These are phyloP conservation scores for Tringa solitaria DNA, from an alignment of 2,113 vertebrate genomes.

Conservation along the genomic window DNA sequence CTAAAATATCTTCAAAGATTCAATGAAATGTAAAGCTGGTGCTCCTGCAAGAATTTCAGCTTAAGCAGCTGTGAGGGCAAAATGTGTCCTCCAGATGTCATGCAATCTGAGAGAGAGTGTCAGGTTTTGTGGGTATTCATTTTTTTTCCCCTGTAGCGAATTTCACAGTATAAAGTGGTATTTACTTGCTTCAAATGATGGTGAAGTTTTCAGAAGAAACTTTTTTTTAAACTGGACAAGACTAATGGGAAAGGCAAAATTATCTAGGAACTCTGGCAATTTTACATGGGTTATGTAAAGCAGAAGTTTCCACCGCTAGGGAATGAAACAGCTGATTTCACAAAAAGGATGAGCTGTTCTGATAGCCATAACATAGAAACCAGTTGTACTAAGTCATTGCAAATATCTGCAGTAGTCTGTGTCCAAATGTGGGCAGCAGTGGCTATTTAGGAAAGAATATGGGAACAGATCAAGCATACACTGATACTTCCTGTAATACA, in stretches of 20 bases:
- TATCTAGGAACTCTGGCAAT: neutral
- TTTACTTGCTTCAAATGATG: neutral
- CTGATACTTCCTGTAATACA: neutral
- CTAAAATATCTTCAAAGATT: neutral
- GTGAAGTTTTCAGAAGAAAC: neutral
- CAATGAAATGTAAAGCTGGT: neutral
- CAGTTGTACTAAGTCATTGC: neutral
- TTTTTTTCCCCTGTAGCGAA: neutral
- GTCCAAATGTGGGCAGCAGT: neutral
- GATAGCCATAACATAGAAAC: neutral
- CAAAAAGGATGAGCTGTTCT: neutral
- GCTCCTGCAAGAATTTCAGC: neutral
- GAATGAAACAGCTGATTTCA: neutral
- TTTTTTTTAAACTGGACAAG: neutral
- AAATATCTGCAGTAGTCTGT: neutral
- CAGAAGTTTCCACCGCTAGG: neutral
- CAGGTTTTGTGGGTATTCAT: neutral
- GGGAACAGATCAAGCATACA: neutral
- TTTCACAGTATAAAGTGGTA: neutral
- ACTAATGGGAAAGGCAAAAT: neutral
- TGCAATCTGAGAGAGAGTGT: neutral
- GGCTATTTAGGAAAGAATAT: neutral
- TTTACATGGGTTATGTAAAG: neutral
- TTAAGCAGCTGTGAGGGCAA: neutral
- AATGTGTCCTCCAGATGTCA: neutral